Evolutionary conservation across 2,888 invertebrate genomes (phyloP), one percentile per base, ranked within the genome.

Genomic region (Fissipunctia ypsillon): DNA sequence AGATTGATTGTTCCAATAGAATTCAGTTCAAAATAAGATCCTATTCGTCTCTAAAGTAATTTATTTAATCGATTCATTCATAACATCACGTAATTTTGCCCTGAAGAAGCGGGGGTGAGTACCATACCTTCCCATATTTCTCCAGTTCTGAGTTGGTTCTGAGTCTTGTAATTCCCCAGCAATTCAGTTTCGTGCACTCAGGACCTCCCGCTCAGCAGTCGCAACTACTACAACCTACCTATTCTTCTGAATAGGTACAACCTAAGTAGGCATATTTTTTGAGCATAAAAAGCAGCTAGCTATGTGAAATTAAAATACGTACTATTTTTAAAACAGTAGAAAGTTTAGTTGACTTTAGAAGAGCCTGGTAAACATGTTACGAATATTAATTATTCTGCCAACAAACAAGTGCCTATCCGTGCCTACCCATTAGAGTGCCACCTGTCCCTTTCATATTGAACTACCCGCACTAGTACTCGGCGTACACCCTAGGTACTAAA

Each of bases 391-490:
- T 41, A 64, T 16, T 74, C 22, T 41, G 31, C 22, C 28, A 48
- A 48, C n/a, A 54, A 43, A 35, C 28, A 22, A 38, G 38, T n/a
- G 12, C 41, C 0, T 22, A 59, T 22, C 16, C 56, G 9, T 41
- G 6, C 31, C 12, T 66, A 31, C 22, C 19, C 14, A 19, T 38
- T 16, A 52, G 12, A 70, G 35, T 57, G 82, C 81, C 81, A 74
- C 52, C 81, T 81, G 41, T 70, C 43, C 12, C n/a, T 52, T 68
- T 60, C 16, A 12, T 16, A n/a, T n/a, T 22, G 69, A 82, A 81
- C 78, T 81, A 70, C 1, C n/a, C 25, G 16, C 22, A 28, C 41
- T 25, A 14, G 3, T 35, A 59, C 31, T 31, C 12, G 1, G n/a
- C 35, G 14, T 43, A 61, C 14, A 45, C 28, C 12, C 22, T 73